Evolutionary conservation across 2,888 invertebrate species (phyloP), one percentile per base, ranked within the genome.

Genomic region (Abrostola tripartita): DNA sequence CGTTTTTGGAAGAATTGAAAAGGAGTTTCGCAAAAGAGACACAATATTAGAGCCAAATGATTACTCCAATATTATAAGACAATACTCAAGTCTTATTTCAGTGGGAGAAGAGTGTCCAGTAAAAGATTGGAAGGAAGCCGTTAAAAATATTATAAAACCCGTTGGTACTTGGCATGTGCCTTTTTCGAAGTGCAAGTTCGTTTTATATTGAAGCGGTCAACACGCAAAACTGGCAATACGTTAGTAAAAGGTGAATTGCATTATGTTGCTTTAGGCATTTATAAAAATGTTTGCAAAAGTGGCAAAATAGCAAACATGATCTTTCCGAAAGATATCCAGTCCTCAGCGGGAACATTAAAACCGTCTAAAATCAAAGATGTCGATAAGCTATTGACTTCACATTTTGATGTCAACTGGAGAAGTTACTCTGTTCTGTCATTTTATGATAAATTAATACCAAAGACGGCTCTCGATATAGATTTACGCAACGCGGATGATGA

Each of bases 61-160:
- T 10, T 50, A 50, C 11, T 9, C 11, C 5, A 11, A 50, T 50
- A 50, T 50, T 9, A 50, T 50, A 24, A 24, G 10, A 50, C 24
- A 50, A 11, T 11, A 50, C 6, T 5, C 50, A 5, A 50, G 10
- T 24, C 14, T 50, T 35, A 11, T 50, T 5, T 10, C 7, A 50
- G 37, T 50, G 9, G 50, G 50, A 14, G 50, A 50, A 10, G 50
- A 50, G 6, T 50, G 7, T 50, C 50, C 50, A 8, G 50, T 50
- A 36, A 10, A 50, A 5, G 36, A 50, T 50, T 50, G 7, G 7
- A 50, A 37, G 11, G 24, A 36, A 4, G 50, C 14, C 7, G 50
- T 11, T 9, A 11, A 50, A 35, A 50, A 8, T 50, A 36, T 36
- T 50, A 0, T 50, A 50, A 50, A 50, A 10, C 35, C 50, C 11